phyloP scores from a whole-genome alignment of 2,113 vertebrate genomes.

The Trogon surrucura region DNA sequence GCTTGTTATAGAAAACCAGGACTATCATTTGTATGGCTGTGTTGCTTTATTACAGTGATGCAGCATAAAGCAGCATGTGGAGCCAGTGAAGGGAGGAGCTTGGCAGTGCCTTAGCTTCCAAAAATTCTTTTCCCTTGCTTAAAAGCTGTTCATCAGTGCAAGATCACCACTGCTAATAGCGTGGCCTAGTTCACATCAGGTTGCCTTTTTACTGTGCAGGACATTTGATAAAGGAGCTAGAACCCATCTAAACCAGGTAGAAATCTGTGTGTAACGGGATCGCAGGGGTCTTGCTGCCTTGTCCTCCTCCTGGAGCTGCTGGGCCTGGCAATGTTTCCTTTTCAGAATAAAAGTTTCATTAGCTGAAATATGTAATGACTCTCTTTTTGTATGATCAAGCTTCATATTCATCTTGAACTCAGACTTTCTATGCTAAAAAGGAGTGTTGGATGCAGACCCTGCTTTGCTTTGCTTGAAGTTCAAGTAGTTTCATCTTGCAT shows the following conservation, averaged over 20 bases:
- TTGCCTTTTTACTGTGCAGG: neutral
- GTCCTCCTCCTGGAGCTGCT: neutral
- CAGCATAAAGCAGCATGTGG: neutral
- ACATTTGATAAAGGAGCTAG: neutral
- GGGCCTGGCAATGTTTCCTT: neutral
- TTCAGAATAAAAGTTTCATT: constrained; percentile 17
- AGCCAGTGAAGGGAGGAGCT: neutral
- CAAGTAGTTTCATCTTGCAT: neutral
- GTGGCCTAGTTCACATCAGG: neutral
- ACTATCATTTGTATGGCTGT: constrained; percentile 1
- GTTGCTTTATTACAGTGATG: neutral
- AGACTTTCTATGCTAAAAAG: neutral
- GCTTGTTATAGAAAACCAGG: constrained; percentile 19
- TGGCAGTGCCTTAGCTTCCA: neutral
- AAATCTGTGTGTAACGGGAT: neutral
- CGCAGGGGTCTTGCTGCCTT: rapidly evolving
- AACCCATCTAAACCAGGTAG: neutral
- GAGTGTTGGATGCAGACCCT: neutral
- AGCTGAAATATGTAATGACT: neutral
- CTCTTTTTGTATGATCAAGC: neutral
- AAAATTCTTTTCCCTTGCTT: neutral
- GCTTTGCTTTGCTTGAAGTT: neutral
- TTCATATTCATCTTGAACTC: constrained; percentile 1
- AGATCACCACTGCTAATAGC: neutral
- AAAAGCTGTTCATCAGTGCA: neutral